Evolutionary conservation across 2,888 invertebrate species (phyloP), one percentile per base, ranked within the genome.

Genomic region (Drosophila neotestacea): DNA sequence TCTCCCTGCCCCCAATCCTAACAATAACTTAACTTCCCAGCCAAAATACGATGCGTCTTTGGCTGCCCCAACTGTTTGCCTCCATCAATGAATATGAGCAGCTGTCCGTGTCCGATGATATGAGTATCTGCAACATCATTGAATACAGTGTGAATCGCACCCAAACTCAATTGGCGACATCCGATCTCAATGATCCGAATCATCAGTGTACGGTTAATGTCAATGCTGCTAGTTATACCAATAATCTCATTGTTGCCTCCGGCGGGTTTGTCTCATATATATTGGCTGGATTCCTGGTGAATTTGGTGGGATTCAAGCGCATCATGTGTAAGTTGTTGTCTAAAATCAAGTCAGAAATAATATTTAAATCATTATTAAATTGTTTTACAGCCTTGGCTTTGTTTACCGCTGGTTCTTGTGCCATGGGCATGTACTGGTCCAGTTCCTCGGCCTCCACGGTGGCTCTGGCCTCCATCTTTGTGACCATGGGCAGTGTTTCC

Each of bases 41-140:
- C 6, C 93, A 95, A 70, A 97, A 97, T 90, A 96, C 97, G 0
- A 93, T 97, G 56, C 95, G 97, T 28, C 94, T 97, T 47, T 97
- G 97, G 97, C 94, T 97, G 77, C 97, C 97, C 0, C 96, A 97
- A 90, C 93, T 97, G 32, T 97, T 97, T 73, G 95, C 95, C 56
- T 95, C 96, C 92, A 95, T 96, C 13, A 92, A 92, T 46, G 92
- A 93, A 48, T 93, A 92, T 78, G 92, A 93, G 54, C 91, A 91
- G 48, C 83, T 91, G 89, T 91, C 16, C 0, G 59, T 39, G 0
- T 27, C 63, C 1, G 9, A 3, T 3, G 22, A 56, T 38, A 78
- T 51, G 0, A 75, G 77, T 55, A 81, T 92, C 4, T 92, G 91
- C 72, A 70, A 34, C 30, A 91, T 92, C 59, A 56, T 92, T 36